Evolutionary conservation across 2,888 invertebrate species (phyloP).

Genomic region (Tholera decimalis): DNA sequence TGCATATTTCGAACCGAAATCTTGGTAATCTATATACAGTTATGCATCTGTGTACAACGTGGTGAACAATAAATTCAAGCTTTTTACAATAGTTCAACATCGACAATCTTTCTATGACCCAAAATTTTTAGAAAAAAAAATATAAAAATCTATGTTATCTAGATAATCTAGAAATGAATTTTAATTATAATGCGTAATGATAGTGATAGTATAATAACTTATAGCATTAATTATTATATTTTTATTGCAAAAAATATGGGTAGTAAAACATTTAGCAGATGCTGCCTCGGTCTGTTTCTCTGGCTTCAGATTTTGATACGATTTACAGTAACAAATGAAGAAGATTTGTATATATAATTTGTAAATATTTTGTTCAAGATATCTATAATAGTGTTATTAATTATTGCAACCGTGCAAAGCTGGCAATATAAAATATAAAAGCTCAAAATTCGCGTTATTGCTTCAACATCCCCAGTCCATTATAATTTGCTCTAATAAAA

Average conservation of each 20-base stretch:
- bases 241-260: not conserved
- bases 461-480: slow-evolving; percentile 7
- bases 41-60: not conserved
- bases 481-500: slow-evolving; percentile 22
- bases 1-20: slow-evolving; percentile 1
- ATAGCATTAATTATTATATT: not conserved
- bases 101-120: not conserved
- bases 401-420: too few relatives aligned
- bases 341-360: not conserved
- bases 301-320: not conserved
- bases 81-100: not conserved
- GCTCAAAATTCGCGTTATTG: slow-evolving; percentile 13
- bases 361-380: too few relatives aligned
- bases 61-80: not conserved
- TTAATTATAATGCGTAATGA: too few relatives aligned
- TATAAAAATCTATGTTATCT: not conserved
- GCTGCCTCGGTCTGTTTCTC: too few relatives aligned
- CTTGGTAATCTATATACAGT: slow-evolving; percentile 23
- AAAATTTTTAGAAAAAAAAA: not conserved
- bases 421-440: not conserved
- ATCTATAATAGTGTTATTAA: too few relatives aligned
- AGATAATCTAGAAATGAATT: not conserved
- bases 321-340: not conserved
- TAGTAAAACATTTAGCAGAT: not conserved
- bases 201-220: not conserved